Base-by-base conservation (phyloP, 2,113 vertebrate genomes). In the Corapipo altera region DNA sequence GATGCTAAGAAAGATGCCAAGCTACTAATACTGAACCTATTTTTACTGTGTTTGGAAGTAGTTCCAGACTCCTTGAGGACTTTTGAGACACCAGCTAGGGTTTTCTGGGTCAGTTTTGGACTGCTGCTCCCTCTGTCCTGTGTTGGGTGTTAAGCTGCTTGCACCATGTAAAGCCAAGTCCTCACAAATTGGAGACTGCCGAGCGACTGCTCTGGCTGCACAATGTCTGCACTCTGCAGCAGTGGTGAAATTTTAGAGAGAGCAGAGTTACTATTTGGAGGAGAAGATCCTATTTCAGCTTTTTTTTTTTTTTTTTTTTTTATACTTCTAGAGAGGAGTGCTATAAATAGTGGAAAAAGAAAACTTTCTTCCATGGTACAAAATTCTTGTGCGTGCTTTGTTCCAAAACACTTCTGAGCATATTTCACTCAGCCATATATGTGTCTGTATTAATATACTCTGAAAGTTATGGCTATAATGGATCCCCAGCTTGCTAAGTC, bases 391-490 rank as follows among this genome's bases (percentile, higher is more conserved):
- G 92, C 8, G 1, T 93, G 89, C 95, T 96, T 93, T 95, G 84
- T 96, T 96, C 93, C 97, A 96, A 93, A 95, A 96, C 96, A 89
- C 95, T 97, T 95, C 88, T 94, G 92, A 95, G 95, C 94, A 97
- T 96, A 96, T 96, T 96, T 96, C 95, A 72, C 94, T 93, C 95
- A 96, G 79, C 93, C 95, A 84, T 97, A 26, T 91, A 96, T 97
- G 88, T 96, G 95, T 96, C 95, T 95, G 94, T 96, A 95, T 95
- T 97, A 96, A 97, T 97, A 97, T 94, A 95, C 95, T 96, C 92
- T 94, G 91, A 96, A 96, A 97, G 93, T 96, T 97, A 95, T 95
- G 96, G 93, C 95, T 96, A 96, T 97, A 97, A 97, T 97, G 96
- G 93, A 94, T 96, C 96, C 93, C 95, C 95, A 97, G 95, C 90